Percentiles rank a stretch among this genome's conserved stretches.
Evolutionary conservation across 2,888 invertebrate species (phyloP).

Genomic region (Proisotoma minuta): DNA sequence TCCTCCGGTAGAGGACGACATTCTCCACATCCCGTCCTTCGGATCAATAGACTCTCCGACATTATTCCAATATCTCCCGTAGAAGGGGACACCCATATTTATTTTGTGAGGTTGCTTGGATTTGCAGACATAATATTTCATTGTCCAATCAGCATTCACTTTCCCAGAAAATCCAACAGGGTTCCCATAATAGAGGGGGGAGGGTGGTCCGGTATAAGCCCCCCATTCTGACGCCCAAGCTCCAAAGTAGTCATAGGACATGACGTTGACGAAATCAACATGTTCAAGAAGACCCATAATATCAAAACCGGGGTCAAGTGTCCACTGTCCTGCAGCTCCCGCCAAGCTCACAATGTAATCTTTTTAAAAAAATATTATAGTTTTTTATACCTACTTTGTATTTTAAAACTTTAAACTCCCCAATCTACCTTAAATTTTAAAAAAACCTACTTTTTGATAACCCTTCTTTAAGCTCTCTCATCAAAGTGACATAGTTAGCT

Average conservation of each 20-base stretch:
- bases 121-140: constrained; percentile 10
- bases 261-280: constrained; percentile 10
- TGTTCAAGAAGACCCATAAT: not conserved
- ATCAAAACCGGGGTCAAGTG: constrained; percentile 11
- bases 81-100: not conserved
- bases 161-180: constrained; percentile 12
- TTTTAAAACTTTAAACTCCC: too few relatives aligned
- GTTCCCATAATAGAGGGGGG: constrained; percentile 5
- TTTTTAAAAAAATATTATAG: too few relatives aligned
- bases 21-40: constrained; percentile 1
- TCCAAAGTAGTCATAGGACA: constrained; percentile 18
- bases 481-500: constrained; percentile 7
- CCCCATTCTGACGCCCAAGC: constrained; percentile 17
- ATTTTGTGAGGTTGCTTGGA: not conserved
- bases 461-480: not conserved
- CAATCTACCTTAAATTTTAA: too few relatives aligned
- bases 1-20: not conserved
- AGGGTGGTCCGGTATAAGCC: constrained; percentile 15
- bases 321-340: constrained; percentile 15
- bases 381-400: too few relatives aligned
- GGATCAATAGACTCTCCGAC: not conserved
- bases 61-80: constrained; percentile 12
- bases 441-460: too few relatives aligned
- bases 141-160: constrained; percentile 5
- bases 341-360: not conserved